Base-by-base conservation (phyloP, 1,140 invertebrate species). In the Leguminivora glycinivorella region DNA sequence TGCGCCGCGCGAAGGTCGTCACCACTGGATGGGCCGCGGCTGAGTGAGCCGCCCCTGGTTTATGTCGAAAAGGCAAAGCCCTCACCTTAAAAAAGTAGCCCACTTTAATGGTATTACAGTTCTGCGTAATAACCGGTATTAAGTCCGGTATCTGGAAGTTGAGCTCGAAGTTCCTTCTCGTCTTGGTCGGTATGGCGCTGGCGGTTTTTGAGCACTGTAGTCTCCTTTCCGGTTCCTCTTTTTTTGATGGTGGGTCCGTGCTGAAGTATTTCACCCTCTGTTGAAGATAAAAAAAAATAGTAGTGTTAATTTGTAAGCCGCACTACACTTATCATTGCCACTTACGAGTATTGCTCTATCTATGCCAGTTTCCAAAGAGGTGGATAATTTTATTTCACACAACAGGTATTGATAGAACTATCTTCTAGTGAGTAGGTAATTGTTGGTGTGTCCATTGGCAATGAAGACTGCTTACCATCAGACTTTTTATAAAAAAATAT, bases 181-280 rank as follows among this genome's bases (percentile, higher is more conserved):
- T 52, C 14, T 52, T 52, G 47, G 47, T 9, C 10, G 47, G 47
- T 2, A 52, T 2, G 9, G 47, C 47, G 10, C 47, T 19, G 47
- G 47, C 47, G 47, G 47, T 52, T n/a, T 52, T 52, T 6, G 47
- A 52, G 19, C 22, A 52, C 19, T 52, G 19, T 1, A 52, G 47
- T 4, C 47, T 22, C 17, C 7, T 22, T 22, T 52, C 47, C 17
- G 47, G 47, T 52, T 52, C 47, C 7, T 52, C 47, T 22, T 52
- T 52, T 7, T 52, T 52, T 3, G 47, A 52, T 10, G 47, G 47
- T 2, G 47, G 47, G 19, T 52, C 47, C n/a, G 47, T 52, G 47
- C 47, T 52, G 19, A 52, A 52, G 10, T 52, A 52, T 52, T 52
- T 52, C 4, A 52, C 47, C 47, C 47, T 52, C 47, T 52, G 47